phyloP scores from a whole-genome alignment of 2,113 vertebrate species.

The Lophura nycthemera region DNA sequence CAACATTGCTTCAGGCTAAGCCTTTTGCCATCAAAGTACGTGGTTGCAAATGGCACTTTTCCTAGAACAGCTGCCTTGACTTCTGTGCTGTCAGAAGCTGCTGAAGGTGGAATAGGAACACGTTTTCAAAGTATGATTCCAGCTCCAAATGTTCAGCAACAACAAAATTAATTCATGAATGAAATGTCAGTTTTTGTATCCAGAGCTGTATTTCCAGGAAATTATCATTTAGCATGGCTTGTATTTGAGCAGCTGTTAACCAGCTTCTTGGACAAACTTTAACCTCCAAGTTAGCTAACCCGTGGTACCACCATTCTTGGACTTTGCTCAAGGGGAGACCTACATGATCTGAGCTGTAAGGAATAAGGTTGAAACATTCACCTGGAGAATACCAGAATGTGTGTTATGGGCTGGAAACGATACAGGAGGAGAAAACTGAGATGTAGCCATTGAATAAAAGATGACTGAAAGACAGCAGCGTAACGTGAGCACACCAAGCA shows the following conservation, averaged over 20 bases:
- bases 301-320: background rate
- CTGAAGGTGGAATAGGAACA: background rate
- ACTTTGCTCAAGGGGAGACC: background rate
- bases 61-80: background rate
- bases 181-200: background rate
- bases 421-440: background rate
- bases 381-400: background rate
- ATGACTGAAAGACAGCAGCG: background rate
- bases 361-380: background rate
- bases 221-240: background rate
- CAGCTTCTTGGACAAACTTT: background rate
- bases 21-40: background rate
- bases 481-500: background rate
- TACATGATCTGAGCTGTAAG: rapidly evolving
- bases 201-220: background rate
- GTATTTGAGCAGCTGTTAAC: background rate
- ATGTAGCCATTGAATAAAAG: background rate
- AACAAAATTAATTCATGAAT: background rate
- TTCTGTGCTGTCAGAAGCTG: rapidly evolving
- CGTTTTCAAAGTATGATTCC: background rate
- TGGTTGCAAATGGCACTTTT: background rate
- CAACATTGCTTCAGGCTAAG: background rate
- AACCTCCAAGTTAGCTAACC: background rate
- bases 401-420: background rate
- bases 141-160: background rate